These are phyloP conservation scores for Diuraphis noxia DNA, from an alignment of 1,140 invertebrate species.

Conservation along the genomic window DNA sequence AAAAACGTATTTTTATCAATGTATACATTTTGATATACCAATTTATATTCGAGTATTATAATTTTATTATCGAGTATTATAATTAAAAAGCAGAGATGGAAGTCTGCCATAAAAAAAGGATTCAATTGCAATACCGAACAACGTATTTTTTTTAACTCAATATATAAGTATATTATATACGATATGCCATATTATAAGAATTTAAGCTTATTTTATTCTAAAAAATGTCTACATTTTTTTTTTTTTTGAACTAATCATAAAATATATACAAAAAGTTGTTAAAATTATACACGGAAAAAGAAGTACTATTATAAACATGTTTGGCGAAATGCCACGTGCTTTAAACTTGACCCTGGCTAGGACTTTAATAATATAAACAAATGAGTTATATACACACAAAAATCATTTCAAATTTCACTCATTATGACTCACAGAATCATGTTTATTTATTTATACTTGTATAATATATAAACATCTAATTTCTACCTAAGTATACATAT, in stretches of 20 bases:
- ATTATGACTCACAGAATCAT: background rate
- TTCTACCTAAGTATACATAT: background rate
- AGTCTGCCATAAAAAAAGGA: background rate
- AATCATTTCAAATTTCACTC: background rate
- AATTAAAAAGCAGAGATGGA: background rate
- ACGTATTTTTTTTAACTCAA: background rate
- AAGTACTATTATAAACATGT: background rate
- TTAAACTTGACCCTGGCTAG: background rate
- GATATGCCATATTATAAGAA: background rate
- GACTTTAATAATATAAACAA: slow-evolving; percentile 11
- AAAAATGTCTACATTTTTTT: background rate
- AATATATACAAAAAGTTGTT: background rate
- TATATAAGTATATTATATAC: background rate
- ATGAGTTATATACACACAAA: slow-evolving; percentile 2
- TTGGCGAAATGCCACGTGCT: background rate
- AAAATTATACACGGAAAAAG: background rate
- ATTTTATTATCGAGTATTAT: background rate
- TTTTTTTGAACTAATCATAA: background rate
- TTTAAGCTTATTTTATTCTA: background rate
- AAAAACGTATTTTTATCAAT: background rate
- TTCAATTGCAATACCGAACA: background rate
- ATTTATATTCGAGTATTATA: background rate
- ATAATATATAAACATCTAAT: background rate
- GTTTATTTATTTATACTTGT: background rate
- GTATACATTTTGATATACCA: background rate